A percentile compares a stretch with the other conserved stretches of the same genome.
phyloP scores from a whole-genome alignment of 2,888 invertebrate genomes.

The Cheilosia soror region DNA sequence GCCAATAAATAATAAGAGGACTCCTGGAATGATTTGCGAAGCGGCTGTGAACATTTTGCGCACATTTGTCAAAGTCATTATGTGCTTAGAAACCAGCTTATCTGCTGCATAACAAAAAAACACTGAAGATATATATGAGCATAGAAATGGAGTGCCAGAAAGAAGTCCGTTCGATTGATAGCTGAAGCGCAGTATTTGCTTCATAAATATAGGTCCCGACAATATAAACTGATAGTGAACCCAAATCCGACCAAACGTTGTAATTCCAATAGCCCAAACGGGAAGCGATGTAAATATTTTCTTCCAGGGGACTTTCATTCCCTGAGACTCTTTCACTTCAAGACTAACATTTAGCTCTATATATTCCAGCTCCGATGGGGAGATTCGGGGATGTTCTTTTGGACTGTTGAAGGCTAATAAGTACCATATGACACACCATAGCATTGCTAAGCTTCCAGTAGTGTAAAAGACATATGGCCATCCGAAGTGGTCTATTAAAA shows the following conservation, averaged over 20 bases:
- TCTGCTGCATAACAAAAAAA: slow-evolving; percentile 89
- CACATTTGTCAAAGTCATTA: slow-evolving; percentile 87
- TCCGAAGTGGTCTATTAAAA: slow-evolving; percentile 88
- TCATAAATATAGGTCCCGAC: slow-evolving; percentile 89
- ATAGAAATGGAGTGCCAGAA: slow-evolving; percentile 88
- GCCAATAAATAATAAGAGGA: slow-evolving; percentile 87
- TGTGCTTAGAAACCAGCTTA: slow-evolving; percentile 85
- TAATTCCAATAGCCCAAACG: slow-evolving; percentile 89
- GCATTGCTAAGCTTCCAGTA: slow-evolving; percentile 87
- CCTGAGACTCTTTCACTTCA: slow-evolving; percentile 84
- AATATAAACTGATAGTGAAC: slow-evolving; percentile 90
- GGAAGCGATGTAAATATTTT: slow-evolving; percentile 87
- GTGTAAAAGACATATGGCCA: slow-evolving; percentile 89
- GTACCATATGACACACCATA: slow-evolving; percentile 89
- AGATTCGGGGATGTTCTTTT: slow-evolving; percentile 88
- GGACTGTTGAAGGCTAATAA: slow-evolving; percentile 88
- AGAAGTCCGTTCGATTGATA: slow-evolving; percentile 89
- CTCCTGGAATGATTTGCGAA: slow-evolving; percentile 88
- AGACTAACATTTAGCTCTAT: slow-evolving; percentile 87
- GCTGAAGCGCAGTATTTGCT: slow-evolving; percentile 87
- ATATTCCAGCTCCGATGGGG: slow-evolving; percentile 87
- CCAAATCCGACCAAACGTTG: slow-evolving; percentile 91
- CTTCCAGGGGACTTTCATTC: slow-evolving; percentile 87
- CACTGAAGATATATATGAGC: slow-evolving; percentile 89
- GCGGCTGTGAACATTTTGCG: slow-evolving; percentile 88